Base-by-base conservation (phyloP, 2,113 vertebrate genomes). In the Pelecanus crispus region DNA sequence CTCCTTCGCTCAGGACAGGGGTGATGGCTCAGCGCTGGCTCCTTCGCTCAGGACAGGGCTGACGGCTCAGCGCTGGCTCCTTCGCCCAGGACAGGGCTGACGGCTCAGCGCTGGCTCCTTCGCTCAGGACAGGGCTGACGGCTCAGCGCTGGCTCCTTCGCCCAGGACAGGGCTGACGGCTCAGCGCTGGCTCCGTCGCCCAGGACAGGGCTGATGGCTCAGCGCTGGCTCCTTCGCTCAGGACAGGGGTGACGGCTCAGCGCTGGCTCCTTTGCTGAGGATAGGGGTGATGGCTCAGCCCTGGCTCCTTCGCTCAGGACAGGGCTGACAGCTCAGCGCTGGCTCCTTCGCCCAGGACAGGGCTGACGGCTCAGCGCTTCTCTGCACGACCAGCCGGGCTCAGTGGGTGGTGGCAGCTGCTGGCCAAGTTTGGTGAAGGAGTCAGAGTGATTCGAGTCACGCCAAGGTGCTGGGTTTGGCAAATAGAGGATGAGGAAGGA, bases 401-500 rank as follows among this genome's bases (percentile, higher is more conserved):
- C 56, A 0, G 7, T 2, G 2, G 32, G 19, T 6, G 1, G 25
- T 32, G 49, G 68, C 63, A 53, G 63, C 45, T 1, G 1, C 59
- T 63, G 81, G 42, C 28, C 6, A 0, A 79, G 65, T 28, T 24
- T 73, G 77, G 20, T 25, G 81, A 58, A 62, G 63, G 89, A 84
- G 18, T 7, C 0, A 0, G 68, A 18, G 84, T 0, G 3, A 24
- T 63, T 49, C 0, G 1, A 81, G 84, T 24, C 47, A 29, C 71
- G 61, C 52, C 5, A 7, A 87, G 77, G 68, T 67, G 52, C 66
- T 65, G 56, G 38, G 17, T 55, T 85, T 55, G 61, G 22, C 45
- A 82, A 72, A 79, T 0, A 71, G 52, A 88, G 62, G 70, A 52
- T 63, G 66, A 72, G 58, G 61, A 85, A 72, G 22, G 47, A 50